phyloP scores from a whole-genome alignment of 2,797 vertebrate species.

The Sebastes wilsoni region DNA sequence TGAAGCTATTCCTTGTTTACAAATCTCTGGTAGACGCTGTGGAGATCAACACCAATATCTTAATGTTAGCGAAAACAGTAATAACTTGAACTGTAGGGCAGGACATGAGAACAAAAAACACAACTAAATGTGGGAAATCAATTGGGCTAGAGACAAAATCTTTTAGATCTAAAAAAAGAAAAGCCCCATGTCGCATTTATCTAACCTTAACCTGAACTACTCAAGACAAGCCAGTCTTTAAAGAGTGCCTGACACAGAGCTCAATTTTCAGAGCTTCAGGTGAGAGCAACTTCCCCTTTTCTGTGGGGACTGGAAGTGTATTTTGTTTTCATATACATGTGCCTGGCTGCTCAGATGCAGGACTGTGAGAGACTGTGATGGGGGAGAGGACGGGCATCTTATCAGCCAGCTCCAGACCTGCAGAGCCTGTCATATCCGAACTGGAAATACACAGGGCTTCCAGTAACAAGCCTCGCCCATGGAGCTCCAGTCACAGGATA shows the following conservation, averaged over 20 bases:
- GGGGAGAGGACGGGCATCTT: constrained; percentile 91
- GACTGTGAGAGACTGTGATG: constrained; percentile 77
- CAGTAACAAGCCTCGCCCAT: constrained; percentile 88
- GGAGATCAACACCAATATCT: background rate
- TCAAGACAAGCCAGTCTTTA: constrained; percentile 83
- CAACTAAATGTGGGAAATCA: background rate
- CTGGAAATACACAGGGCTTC: constrained; percentile 86
- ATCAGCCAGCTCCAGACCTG: constrained; percentile 91
- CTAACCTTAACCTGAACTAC: background rate
- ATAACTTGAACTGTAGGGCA: background rate
- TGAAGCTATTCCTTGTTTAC: background rate
- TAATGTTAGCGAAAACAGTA: background rate
- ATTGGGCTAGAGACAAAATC: background rate
- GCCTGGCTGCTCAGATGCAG: constrained; percentile 79
- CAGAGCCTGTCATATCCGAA: constrained; percentile 86
- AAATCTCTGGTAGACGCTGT: background rate
- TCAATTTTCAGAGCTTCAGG: constrained; percentile 79
- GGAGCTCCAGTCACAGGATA: constrained; percentile 68
- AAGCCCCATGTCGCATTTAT: background rate
- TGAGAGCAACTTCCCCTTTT: constrained; percentile 69
- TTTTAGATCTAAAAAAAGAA: background rate
- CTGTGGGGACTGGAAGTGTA: constrained; percentile 70
- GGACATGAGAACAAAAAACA: background rate
- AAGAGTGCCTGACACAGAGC: constrained; percentile 63
- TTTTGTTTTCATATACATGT: constrained; percentile 87